Evolutionary conservation across 2,113 vertebrate genomes (phyloP).

Genomic region (Xyliphius kryptos): DNA sequence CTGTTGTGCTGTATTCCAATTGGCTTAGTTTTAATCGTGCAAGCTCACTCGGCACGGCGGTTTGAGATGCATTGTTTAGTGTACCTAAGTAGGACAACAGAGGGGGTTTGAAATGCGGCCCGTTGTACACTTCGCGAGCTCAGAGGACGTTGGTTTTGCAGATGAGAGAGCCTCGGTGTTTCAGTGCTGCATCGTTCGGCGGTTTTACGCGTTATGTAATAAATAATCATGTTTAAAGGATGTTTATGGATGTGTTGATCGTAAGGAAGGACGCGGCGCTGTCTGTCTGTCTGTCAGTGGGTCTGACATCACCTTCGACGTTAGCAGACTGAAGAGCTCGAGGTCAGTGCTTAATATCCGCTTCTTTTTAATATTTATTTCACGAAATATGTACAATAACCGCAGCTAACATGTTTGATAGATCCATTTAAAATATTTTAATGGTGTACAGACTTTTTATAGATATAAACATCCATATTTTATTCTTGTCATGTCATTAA

Average conservation of each 20-base stretch:
- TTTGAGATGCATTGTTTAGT: not conserved
- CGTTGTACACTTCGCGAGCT: not conserved
- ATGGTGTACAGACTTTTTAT: too few species aligned
- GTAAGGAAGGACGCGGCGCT: not conserved
- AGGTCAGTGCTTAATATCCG: conserved; percentile 31
- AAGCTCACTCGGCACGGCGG: not conserved
- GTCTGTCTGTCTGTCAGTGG: not conserved
- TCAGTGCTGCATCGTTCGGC: conserved; percentile 7
- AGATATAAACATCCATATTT: too few species aligned
- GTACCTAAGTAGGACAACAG: not conserved
- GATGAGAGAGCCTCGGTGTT: not conserved
- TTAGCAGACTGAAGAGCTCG: conserved; percentile 14
- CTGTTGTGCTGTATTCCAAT: not conserved
- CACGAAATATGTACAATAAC: too few species aligned
- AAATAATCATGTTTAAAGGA: conserved; percentile 9
- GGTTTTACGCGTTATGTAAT: not conserved
- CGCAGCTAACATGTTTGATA: too few species aligned
- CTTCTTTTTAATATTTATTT: not conserved
- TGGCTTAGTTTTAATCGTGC: not conserved
- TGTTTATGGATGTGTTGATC: not conserved
- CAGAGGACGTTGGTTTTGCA: conserved; percentile 2
- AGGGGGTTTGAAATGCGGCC: not conserved
- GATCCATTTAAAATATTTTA: too few species aligned
- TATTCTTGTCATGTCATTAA: too few species aligned
- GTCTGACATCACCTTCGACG: conserved; percentile 1